Conservation (phyloP, 2,797 vertebrate genomes). For the Neosilurus mollespiculum region DNA sequence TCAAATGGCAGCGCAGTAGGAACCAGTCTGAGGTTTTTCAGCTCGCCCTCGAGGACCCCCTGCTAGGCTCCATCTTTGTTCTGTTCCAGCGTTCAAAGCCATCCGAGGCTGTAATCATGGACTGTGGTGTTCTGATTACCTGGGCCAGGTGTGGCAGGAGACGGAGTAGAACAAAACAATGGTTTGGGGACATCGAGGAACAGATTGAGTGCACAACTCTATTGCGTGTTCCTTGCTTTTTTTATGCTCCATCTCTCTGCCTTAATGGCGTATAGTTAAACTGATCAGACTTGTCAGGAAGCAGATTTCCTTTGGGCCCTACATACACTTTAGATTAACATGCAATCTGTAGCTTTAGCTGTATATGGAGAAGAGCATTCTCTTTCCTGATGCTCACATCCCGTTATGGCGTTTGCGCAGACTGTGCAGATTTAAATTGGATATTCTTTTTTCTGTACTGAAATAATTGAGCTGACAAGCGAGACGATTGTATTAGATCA, state of each 20-base stretch:
- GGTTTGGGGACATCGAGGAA: neutral
- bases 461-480: neutral
- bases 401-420: too few species aligned
- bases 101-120: slow-evolving; percentile 16
- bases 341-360: neutral
- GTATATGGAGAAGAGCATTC: neutral
- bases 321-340: neutral
- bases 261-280: slow-evolving; percentile 12
- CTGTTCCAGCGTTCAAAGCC: neutral
- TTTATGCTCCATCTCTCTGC: neutral
- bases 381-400: too few species aligned
- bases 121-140: slow-evolving; percentile 25
- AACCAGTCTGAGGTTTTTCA: slow-evolving; percentile 10
- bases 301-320: neutral
- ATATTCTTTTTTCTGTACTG: neutral
- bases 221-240: slow-evolving; percentile 2
- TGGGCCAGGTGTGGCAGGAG: slow-evolving; percentile 13
- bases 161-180: neutral
- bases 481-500: too few species aligned
- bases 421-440: neutral
- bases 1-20: slow-evolving; percentile 12
- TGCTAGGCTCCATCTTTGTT: slow-evolving; percentile 16
- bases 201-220: neutral
- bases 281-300: neutral
- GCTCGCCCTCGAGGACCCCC: slow-evolving; percentile 15